Conservation (phyloP, 2,888 invertebrate genomes). For the Coenonympha glycerion region DNA sequence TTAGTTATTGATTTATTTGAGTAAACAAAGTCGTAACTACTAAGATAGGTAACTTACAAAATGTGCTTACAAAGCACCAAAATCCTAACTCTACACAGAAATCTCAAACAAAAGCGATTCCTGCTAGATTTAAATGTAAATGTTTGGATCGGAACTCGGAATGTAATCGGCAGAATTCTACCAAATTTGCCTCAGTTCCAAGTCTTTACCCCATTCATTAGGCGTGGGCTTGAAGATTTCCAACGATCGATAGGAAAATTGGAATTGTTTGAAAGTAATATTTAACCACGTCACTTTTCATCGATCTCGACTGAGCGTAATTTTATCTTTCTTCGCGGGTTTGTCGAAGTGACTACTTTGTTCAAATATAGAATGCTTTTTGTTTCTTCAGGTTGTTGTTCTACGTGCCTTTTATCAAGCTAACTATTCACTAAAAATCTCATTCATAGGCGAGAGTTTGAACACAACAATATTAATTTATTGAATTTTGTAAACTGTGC, state of each 20-base stretch:
- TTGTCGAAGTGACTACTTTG: not conserved
- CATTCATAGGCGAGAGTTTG: no score
- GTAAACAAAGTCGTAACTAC: no score
- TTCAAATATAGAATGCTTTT: not conserved
- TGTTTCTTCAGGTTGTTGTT: not conserved
- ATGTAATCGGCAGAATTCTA: not conserved
- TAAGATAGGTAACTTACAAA: no score
- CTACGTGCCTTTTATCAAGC: no score
- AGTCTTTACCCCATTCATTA: constrained; percentile 11
- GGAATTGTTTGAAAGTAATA: constrained; percentile 1
- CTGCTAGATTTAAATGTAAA: not conserved
- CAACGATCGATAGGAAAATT: not conserved
- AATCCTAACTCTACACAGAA: not conserved
- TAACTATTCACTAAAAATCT: no score
- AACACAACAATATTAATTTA: no score
- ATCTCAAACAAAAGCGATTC: not conserved
- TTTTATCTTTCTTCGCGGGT: not conserved
- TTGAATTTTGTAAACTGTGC: no score
- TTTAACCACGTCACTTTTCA: not conserved
- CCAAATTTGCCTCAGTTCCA: not conserved
- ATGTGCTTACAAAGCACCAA: not conserved
- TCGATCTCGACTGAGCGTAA: not conserved
- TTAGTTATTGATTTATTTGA: no score
- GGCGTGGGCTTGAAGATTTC: not conserved
- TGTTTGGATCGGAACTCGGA: not conserved